phyloP scores from a whole-genome alignment of 2,797 vertebrate species.

The Thripadectes ignobilis region DNA sequence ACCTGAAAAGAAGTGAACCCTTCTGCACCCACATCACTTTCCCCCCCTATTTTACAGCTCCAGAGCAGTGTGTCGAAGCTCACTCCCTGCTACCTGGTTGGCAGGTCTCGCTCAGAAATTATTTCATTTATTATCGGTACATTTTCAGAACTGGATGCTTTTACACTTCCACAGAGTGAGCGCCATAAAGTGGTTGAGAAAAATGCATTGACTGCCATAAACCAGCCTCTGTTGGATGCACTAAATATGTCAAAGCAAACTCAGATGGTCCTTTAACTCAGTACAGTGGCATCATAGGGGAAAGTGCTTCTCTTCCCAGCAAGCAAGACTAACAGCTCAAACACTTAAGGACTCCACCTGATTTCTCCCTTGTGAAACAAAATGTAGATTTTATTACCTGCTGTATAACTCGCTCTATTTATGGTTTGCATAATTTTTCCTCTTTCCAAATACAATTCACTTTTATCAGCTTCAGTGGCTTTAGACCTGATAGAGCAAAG shows the following conservation, averaged over 20 bases:
- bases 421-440: constrained; percentile 60
- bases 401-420: constrained; percentile 43
- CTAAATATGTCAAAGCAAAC: constrained; percentile 61
- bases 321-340: constrained; percentile 28
- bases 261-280: constrained; percentile 28
- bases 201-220: constrained; percentile 25
- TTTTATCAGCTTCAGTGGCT: constrained; percentile 28
- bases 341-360: constrained; percentile 47
- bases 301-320: constrained; percentile 14
- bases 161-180: neutral
- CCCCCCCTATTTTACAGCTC: neutral
- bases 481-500: neutral
- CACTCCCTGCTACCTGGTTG: constrained; percentile 38
- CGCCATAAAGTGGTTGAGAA: neutral
- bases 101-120: constrained; percentile 1
- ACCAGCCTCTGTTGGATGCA: constrained; percentile 6
- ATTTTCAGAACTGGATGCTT: neutral
- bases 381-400: constrained; percentile 66
- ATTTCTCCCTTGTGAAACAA: constrained; percentile 59
- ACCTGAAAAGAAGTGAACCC: constrained; percentile 12
- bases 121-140: constrained; percentile 15
- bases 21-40: neutral
- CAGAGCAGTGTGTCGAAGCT: neutral
- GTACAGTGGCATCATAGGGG: neutral
- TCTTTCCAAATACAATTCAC: constrained; percentile 39